These are phyloP conservation scores for Stenopsyche tienmushanensis DNA, from an alignment of 1,140 invertebrate species.

Conservation along the genomic window DNA sequence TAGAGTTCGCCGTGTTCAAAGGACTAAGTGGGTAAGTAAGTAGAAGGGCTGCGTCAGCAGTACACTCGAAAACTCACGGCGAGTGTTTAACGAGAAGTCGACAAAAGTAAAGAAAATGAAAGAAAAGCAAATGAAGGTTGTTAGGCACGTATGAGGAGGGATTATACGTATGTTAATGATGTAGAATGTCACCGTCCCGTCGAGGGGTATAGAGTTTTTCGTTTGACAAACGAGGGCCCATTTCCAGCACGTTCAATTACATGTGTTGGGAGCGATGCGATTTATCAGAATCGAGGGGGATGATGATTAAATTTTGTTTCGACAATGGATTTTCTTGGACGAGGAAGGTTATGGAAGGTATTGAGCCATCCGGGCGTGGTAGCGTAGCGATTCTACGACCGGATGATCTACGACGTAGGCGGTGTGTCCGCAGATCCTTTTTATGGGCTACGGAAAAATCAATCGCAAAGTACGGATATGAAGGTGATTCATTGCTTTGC, in stretches of 20 bases:
- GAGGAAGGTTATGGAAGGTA: too few relatives aligned
- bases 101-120: not conserved
- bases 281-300: too few relatives aligned
- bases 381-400: too few relatives aligned
- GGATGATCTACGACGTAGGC: too few relatives aligned
- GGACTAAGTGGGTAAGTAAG: constrained; percentile 8
- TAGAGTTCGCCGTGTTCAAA: not conserved
- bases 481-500: too few relatives aligned
- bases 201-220: constrained; percentile 15
- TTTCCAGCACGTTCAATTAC: not conserved
- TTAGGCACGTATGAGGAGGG: constrained; percentile 22
- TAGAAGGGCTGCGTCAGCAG: constrained; percentile 6
- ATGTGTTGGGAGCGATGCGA: too few relatives aligned
- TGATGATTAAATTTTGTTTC: too few relatives aligned
- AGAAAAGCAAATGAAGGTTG: constrained; percentile 28
- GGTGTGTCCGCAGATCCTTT: too few relatives aligned
- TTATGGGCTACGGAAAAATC: too few relatives aligned
- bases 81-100: constrained; percentile 18
- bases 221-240: constrained; percentile 13
- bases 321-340: too few relatives aligned
- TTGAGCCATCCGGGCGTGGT: too few relatives aligned
- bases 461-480: too few relatives aligned
- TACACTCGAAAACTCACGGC: not conserved
- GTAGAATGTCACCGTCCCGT: constrained; percentile 7
- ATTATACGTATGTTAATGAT: constrained; percentile 28